Conservation (phyloP, 2,113 vertebrate genomes). For the Phaethon lepturus region DNA sequence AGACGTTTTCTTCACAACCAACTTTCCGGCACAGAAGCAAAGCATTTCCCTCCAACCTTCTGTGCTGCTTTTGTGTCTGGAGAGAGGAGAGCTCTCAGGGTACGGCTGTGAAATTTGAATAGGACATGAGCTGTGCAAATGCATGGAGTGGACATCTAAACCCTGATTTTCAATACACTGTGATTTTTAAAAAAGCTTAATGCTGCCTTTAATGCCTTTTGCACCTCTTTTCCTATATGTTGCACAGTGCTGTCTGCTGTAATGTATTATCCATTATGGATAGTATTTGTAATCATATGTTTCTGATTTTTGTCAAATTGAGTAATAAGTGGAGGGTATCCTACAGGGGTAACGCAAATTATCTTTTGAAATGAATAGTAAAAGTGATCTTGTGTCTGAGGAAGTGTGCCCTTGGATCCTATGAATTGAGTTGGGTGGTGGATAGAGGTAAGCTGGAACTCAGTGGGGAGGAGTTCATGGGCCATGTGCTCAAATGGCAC, state of each 20-base stretch:
- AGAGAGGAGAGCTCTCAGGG: not conserved
- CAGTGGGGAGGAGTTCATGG: not conserved
- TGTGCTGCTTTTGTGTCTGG: not conserved
- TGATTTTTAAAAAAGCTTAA: not conserved
- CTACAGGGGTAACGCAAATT: not conserved
- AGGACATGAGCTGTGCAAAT: not conserved
- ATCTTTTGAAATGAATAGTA: not conserved
- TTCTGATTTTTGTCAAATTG: not conserved
- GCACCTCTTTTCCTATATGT: not conserved
- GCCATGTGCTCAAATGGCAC: not conserved
- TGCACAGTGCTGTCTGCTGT: not conserved
- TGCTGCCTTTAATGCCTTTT: not conserved
- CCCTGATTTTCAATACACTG: not conserved
- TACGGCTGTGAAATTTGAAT: not conserved
- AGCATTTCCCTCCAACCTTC: not conserved
- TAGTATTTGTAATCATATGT: not conserved
- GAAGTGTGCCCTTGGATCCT: not conserved
- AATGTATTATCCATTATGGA: not conserved
- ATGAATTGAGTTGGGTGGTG: not conserved
- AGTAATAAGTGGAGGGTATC: not conserved
- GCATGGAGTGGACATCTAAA: not conserved
- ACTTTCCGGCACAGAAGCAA: not conserved
- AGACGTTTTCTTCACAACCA: not conserved
- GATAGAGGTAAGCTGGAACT: not conserved
- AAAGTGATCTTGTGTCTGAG: not conserved